Evolutionary conservation across 2,113 vertebrate species (phyloP), one percentile per base, ranked within the genome.

Genomic region (Jaculus jaculus): DNA sequence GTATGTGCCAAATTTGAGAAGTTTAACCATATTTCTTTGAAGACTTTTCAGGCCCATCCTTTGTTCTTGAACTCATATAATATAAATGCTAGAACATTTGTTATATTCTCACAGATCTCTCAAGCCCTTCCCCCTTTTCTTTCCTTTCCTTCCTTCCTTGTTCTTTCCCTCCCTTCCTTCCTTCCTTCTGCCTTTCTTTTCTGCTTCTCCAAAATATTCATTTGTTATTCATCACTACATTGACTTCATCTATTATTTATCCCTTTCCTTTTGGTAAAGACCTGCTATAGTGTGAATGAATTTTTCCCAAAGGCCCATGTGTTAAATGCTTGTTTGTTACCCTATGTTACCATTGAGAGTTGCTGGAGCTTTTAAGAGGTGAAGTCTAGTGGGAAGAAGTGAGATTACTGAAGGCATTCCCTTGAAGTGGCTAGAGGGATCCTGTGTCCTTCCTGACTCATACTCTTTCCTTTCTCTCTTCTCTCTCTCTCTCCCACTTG

Each of bases 121-220:
- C 12, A 66, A 18, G 12, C 66, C 42, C 20, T n/a, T 34, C 54
- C 9, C 54, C 21, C 58, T 42, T 42, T 10, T 13, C 37, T 47
- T 47, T 0, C 15, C 26, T 47, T 47, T 47, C 42, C 42, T 47
- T 47, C 42, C 42, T 47, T 47, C 42, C 42, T 47, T 47, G 5
- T 47, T 47, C 8, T 47, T 47, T 47, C 5, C 42, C 42, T 47
- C 42, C 42, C 8, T 47, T 47, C 42, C 39, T 26, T 16, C 17
- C 17, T 0, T 28, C 1, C 11, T 8, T 12, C 4, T 21, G 1
- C 2, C n/a, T 2, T 7, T 7, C 7, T 20, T 51, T 12, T 37
- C 32, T 17, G 24, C 34, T 18, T 75, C 21, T 87, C 60, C 60
- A 26, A 87, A 60, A 82, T 39, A 69, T n/a, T 51, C 24, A 30